These are phyloP conservation scores for Chelon labrosus DNA, from an alignment of 2,797 vertebrate genomes.

Conservation along the genomic window DNA sequence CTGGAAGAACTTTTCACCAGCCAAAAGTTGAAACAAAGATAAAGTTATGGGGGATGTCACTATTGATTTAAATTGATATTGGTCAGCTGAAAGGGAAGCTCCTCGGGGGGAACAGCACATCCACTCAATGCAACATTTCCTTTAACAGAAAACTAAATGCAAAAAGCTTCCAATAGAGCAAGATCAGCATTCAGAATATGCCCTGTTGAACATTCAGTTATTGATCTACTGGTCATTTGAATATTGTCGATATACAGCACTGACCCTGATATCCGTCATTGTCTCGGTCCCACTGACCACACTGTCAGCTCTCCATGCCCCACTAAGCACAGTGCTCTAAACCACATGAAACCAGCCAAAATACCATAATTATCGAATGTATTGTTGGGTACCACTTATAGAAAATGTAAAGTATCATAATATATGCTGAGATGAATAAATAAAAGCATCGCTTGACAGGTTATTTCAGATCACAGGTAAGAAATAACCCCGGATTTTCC, in stretches of 20 bases:
- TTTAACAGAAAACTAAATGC: slow-evolving; percentile 1
- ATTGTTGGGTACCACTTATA: background rate
- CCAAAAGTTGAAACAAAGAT: slow-evolving; percentile 11
- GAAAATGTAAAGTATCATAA: no score
- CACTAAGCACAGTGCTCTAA: background rate
- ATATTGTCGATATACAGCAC: background rate
- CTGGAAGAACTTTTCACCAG: background rate
- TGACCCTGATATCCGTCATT: background rate
- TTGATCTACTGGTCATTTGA: slow-evolving; percentile 19
- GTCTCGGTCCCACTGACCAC: slow-evolving; percentile 26
- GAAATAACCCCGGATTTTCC: background rate
- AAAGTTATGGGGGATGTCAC: slow-evolving; percentile 3
- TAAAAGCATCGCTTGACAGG: background rate
- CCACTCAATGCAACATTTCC: slow-evolving; percentile 9
- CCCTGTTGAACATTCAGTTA: slow-evolving; percentile 18
- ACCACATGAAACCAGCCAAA: background rate
- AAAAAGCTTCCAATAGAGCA: background rate
- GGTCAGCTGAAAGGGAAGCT: slow-evolving; percentile 10
- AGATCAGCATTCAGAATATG: slow-evolving; percentile 8
- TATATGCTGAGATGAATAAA: background rate
- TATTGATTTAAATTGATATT: slow-evolving; percentile 25
- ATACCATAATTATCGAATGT: background rate
- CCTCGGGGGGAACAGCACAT: background rate
- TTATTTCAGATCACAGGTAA: background rate
- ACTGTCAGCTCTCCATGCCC: slow-evolving; percentile 3